A percentile compares a stretch with the other conserved stretches of the same genome.
These are phyloP conservation scores for Uloborus plumipes DNA, from an alignment of 2,888 invertebrate species.

Conservation along the genomic window DNA sequence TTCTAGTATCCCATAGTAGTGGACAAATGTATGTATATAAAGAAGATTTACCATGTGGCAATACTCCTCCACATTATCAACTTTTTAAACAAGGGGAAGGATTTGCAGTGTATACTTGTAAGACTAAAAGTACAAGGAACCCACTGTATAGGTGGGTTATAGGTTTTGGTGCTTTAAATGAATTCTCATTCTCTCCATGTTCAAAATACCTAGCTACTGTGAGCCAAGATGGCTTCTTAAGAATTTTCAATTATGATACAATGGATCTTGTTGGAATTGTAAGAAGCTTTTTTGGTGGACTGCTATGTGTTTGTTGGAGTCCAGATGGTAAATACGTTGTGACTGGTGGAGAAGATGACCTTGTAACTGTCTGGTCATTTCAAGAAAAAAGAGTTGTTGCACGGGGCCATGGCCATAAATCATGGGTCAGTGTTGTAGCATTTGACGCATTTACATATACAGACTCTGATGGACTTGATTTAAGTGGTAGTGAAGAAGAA, in stretches of 20 bases:
- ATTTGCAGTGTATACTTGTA: conserved; percentile 93
- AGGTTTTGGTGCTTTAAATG: conserved; percentile 89
- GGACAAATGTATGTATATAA: conserved; percentile 98
- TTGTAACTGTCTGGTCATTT: conserved; percentile 97
- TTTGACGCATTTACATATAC: conserved; percentile 86
- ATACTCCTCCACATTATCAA: conserved; percentile 93
- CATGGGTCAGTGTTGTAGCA: conserved; percentile 97
- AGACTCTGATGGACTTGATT: conserved; percentile 74
- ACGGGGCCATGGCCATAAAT: conserved; percentile 96
- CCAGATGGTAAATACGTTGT: conserved; percentile 95
- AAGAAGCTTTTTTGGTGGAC: conserved; percentile 97
- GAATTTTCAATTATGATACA: conserved; percentile 96
- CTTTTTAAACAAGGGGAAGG: conserved; percentile 95
- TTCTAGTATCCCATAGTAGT: conserved; percentile 93
- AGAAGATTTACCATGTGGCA: conserved; percentile 91
- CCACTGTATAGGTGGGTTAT: conserved; percentile 84
- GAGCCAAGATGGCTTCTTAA: conserved; percentile 82
- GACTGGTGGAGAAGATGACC: conserved; percentile 98
- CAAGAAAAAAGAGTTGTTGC: conserved; percentile 93
- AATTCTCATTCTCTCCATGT: conserved; percentile 97
- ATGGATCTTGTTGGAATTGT: conserved; percentile 96
- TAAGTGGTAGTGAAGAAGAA: conserved; percentile 71
- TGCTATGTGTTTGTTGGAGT: conserved; percentile 98
- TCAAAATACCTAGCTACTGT: conserved; percentile 91
- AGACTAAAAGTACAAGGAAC: conserved; percentile 95